These are phyloP conservation scores for Panonychus citri DNA, from an alignment of 1,140 invertebrate species.

Conservation along the genomic window DNA sequence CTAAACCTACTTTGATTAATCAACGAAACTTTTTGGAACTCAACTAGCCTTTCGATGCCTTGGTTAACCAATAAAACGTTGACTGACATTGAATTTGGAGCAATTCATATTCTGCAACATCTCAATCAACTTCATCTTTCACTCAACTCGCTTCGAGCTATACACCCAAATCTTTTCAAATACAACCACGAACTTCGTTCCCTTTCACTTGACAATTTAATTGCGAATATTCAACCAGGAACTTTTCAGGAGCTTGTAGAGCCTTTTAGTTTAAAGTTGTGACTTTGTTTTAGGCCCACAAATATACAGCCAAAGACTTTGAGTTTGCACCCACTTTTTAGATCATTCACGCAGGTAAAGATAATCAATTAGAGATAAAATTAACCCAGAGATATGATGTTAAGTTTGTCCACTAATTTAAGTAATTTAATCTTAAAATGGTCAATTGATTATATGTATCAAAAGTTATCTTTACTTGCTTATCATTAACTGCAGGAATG, in stretches of 20 bases:
- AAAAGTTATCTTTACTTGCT: too few species aligned
- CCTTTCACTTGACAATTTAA: constrained; percentile 63
- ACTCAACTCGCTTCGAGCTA: constrained; percentile 53
- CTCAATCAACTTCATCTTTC: constrained; percentile 58
- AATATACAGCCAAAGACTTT: too few species aligned
- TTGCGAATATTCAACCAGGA: constrained; percentile 48
- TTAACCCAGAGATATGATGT: too few species aligned
- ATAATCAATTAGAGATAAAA: too few species aligned
- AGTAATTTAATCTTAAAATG: too few species aligned
- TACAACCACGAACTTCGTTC: constrained; percentile 47
- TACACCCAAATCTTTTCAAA: constrained; percentile 46
- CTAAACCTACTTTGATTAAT: constrained; percentile 65
- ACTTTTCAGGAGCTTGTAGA: constrained; percentile 45
- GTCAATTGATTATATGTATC: too few species aligned
- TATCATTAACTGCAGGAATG: too few species aligned
- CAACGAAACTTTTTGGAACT: constrained; percentile 51
- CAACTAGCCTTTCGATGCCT: constrained; percentile 45
- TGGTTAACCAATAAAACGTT: constrained; percentile 71
- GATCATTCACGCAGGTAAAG: constrained; percentile 31
- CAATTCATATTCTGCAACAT: constrained; percentile 43
- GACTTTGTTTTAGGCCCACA: too few species aligned
- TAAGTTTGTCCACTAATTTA: too few species aligned
- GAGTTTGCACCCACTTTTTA: too few species aligned
- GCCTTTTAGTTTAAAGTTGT: too few species aligned
- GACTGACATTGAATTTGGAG: constrained; percentile 40